Evolutionary conservation across 2,888 invertebrate species (phyloP).

Genomic region (Nowickia ferox): DNA sequence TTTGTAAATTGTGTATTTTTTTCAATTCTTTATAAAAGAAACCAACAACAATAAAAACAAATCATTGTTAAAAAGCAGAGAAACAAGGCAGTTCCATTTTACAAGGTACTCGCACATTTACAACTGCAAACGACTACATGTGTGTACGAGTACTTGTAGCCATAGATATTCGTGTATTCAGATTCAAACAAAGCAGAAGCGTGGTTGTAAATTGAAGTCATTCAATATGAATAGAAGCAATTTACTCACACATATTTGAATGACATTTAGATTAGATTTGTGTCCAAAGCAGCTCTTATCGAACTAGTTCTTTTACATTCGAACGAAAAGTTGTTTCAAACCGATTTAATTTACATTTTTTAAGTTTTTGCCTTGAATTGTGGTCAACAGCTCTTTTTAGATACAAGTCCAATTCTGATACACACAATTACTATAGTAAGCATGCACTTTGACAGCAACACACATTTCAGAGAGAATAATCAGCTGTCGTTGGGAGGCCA

Average conservation of each 20-base stretch:
- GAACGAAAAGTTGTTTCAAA: too few relatives aligned
- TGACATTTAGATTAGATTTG: background rate
- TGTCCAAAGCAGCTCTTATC: too few relatives aligned
- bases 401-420: too few relatives aligned
- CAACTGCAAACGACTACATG: background rate
- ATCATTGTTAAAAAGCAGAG: conserved; percentile 25
- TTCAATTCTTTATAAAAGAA: conserved; percentile 26
- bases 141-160: too few relatives aligned
- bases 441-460: too few relatives aligned
- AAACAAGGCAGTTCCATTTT: conserved; percentile 41
- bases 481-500: background rate
- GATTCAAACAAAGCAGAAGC: conserved; percentile 1
- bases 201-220: background rate
- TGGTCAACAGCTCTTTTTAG: too few relatives aligned
- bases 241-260: background rate
- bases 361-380: too few relatives aligned
- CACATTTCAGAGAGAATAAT: background rate
- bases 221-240: background rate
- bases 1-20: conserved; percentile 46
- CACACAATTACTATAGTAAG: too few relatives aligned
- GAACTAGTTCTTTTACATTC: too few relatives aligned
- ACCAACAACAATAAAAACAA: conserved; percentile 52
- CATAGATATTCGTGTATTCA: too few relatives aligned
- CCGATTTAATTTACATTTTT: too few relatives aligned
- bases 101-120: conserved; percentile 9